These are phyloP conservation scores for Limenitis camilla DNA, from an alignment of 2,888 invertebrate genomes.

Conservation along the genomic window DNA sequence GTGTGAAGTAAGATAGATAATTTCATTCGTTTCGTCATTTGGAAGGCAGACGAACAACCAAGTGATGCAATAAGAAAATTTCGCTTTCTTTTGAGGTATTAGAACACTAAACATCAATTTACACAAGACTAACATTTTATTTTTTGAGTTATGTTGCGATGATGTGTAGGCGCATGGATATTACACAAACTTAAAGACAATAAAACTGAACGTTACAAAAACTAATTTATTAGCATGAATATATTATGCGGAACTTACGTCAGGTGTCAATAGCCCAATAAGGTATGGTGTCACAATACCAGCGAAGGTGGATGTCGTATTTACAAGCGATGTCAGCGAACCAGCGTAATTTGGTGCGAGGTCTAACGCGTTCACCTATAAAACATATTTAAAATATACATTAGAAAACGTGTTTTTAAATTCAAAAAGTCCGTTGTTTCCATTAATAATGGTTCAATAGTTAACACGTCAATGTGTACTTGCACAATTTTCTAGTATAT, in stretches of 20 bases:
- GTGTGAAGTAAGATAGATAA: too few relatives aligned
- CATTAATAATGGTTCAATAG: slow-evolving; percentile 1
- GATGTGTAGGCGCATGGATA: too few relatives aligned
- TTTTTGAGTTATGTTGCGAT: too few relatives aligned
- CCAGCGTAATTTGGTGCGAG: slow-evolving; percentile 79
- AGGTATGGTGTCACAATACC: slow-evolving; percentile 78
- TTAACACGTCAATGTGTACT: too few relatives aligned
- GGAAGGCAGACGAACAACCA: too few relatives aligned
- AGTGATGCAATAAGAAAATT: too few relatives aligned
- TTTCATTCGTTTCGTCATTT: too few relatives aligned
- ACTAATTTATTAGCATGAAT: slow-evolving; percentile 17
- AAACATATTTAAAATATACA: neutral
- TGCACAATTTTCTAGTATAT: neutral
- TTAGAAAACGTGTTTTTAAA: neutral
- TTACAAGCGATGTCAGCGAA: slow-evolving; percentile 78
- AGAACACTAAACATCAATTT: too few relatives aligned
- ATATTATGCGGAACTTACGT: slow-evolving; percentile 56
- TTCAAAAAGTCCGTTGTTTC: neutral
- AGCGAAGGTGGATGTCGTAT: slow-evolving; percentile 77
- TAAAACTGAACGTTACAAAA: neutral
- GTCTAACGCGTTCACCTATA: slow-evolving; percentile 77
- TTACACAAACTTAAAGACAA: too few relatives aligned
- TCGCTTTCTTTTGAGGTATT: too few relatives aligned
- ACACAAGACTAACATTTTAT: too few relatives aligned
- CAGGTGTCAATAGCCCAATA: slow-evolving; percentile 75